Evolutionary conservation across 2,888 invertebrate species (phyloP).

Genomic region (Papilio elwesi): DNA sequence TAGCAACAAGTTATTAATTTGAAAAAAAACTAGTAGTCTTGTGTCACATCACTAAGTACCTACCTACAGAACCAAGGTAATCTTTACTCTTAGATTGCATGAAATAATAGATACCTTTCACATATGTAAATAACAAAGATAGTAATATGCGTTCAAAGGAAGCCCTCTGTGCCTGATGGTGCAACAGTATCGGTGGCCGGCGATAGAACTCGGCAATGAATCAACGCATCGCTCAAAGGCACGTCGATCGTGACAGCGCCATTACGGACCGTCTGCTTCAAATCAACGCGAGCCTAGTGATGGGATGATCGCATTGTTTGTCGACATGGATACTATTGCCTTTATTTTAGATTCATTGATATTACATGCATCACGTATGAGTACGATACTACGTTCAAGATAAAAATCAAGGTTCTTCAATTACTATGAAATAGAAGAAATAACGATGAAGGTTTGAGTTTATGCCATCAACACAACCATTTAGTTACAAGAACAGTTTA

Average conservation of each 20-base stretch:
- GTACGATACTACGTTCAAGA: too few relatives aligned
- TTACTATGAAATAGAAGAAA: too few relatives aligned
- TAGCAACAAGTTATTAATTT: too few relatives aligned
- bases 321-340: not conserved
- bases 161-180: not conserved
- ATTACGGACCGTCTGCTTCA: constrained; percentile 39
- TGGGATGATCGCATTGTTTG: constrained; percentile 4
- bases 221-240: constrained; percentile 50
- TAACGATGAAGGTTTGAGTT: too few relatives aligned
- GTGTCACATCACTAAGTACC: not conserved
- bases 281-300: constrained; percentile 28
- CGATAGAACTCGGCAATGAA: constrained; percentile 43
- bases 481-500: too few relatives aligned
- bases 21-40: too few relatives aligned
- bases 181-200: constrained; percentile 19
- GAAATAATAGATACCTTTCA: not conserved
- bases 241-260: constrained; percentile 49
- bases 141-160: constrained; percentile 25
- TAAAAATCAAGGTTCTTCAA: too few relatives aligned
- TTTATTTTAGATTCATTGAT: not conserved
- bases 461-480: too few relatives aligned
- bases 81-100: not conserved
- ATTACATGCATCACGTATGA: not conserved
- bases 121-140: not conserved
- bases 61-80: not conserved